phyloP scores from a whole-genome alignment of 1,140 invertebrate species.

The Bombus consobrinus region DNA sequence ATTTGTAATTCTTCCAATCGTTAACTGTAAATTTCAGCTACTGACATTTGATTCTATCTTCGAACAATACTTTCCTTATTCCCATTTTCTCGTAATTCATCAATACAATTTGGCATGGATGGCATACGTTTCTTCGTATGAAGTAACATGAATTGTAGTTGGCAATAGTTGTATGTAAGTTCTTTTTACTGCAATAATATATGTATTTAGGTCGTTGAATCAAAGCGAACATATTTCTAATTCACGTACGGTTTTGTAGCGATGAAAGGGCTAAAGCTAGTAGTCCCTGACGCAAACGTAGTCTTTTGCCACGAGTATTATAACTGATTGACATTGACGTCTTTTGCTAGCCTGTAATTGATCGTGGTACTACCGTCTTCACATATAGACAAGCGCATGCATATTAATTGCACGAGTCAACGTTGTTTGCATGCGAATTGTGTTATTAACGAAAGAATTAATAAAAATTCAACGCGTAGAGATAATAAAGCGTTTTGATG shows the following conservation, averaged over 20 bases:
- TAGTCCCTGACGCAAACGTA: background rate
- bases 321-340: background rate
- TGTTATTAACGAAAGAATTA: background rate
- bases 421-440: background rate
- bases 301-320: background rate
- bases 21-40: too few relatives aligned
- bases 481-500: background rate
- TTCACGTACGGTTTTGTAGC: background rate
- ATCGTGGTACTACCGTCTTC: background rate
- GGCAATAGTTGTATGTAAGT: too few relatives aligned
- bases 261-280: background rate
- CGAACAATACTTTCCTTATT: too few relatives aligned
- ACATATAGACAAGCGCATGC: background rate
- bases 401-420: background rate
- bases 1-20: too few relatives aligned
- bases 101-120: too few relatives aligned
- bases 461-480: background rate
- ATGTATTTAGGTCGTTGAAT: background rate
- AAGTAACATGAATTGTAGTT: too few relatives aligned
- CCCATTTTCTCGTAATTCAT: too few relatives aligned
- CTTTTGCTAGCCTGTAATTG: background rate
- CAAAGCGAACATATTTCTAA: background rate
- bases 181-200: background rate
- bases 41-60: too few relatives aligned
- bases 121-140: too few relatives aligned